A percentile compares a stretch with the other conserved stretches of the same genome.
phyloP scores from a whole-genome alignment of 2,888 invertebrate genomes.

The Cetonia aurata region DNA sequence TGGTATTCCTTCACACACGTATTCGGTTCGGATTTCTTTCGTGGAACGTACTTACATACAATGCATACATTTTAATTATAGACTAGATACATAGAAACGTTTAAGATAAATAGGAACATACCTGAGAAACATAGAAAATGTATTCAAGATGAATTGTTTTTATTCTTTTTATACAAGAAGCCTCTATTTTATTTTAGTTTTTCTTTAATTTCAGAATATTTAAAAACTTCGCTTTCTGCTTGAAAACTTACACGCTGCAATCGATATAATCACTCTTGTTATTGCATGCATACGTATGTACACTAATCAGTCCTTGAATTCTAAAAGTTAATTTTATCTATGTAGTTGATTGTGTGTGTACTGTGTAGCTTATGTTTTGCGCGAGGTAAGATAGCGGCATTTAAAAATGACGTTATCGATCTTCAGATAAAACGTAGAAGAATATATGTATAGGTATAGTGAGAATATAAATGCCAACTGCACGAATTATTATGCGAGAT shows the following conservation, averaged over 20 bases:
- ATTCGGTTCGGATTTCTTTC: constrained; percentile 11
- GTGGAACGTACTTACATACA: background rate
- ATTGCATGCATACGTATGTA: too few species aligned
- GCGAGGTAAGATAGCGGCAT: background rate
- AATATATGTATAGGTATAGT: too few species aligned
- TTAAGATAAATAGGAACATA: background rate
- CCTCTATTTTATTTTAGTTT: too few species aligned
- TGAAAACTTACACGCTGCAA: too few species aligned
- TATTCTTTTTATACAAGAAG: too few species aligned
- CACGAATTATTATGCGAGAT: too few species aligned
- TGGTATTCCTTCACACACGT: constrained; percentile 1
- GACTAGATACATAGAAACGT: background rate
- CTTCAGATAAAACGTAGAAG: constrained; percentile 5
- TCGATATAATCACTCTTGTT: too few species aligned
- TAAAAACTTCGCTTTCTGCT: too few species aligned
- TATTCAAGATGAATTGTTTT: too few species aligned
- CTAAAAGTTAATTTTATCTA: background rate
- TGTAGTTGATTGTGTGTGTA: background rate
- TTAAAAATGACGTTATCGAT: constrained; percentile 28
- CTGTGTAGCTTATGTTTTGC: too few species aligned
- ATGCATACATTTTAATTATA: constrained; percentile 13
- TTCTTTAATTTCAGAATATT: too few species aligned
- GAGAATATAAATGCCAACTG: too few species aligned
- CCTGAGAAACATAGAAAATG: background rate
- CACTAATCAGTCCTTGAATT: constrained; percentile 9